A percentile compares a stretch with the other conserved stretches of the same genome.
phyloP scores from a whole-genome alignment of 2,797 vertebrate genomes.

The Potorous gilbertii region DNA sequence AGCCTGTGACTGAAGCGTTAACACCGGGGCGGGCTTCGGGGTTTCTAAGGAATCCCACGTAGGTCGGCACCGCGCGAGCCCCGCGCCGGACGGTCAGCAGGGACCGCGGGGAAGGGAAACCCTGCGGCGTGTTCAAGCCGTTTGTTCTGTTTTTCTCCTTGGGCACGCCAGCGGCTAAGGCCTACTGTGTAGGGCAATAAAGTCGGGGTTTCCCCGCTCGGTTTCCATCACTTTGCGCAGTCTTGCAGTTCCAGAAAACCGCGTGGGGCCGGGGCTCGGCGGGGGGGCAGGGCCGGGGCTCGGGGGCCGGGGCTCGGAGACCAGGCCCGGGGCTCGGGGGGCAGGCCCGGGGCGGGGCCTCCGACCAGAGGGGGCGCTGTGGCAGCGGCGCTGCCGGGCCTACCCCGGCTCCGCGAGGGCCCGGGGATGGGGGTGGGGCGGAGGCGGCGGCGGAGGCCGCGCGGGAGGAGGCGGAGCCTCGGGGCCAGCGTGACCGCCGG shows the following conservation, averaged over 20 bases:
- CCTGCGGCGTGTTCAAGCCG: too few relatives aligned
- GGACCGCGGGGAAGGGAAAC: neutral
- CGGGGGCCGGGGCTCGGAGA: neutral
- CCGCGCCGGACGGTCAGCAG: too few relatives aligned
- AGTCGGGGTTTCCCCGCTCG: too few relatives aligned
- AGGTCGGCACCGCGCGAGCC: neutral
- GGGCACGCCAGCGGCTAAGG: neutral
- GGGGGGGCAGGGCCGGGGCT: neutral
- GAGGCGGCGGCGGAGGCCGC: conserved; percentile 47
- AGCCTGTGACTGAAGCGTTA: neutral
- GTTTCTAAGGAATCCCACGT: neutral
- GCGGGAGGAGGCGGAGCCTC: neutral
- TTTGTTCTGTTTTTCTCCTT: neutral
- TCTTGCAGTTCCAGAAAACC: too few relatives aligned
- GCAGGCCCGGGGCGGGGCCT: conserved; percentile 54
- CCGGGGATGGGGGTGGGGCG: neutral
- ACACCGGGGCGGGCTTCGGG: neutral
- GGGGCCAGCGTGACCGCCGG: neutral
- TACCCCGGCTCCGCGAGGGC: neutral
- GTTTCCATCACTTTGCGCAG: neutral
- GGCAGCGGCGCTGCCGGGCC: neutral
- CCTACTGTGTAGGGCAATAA: neutral
- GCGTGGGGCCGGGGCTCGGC: accelerated
- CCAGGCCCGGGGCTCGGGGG: conserved; percentile 27
- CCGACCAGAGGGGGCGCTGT: conserved; percentile 73